Percentiles rank a stretch among this genome's conserved stretches.
phyloP scores from a whole-genome alignment of 2,797 vertebrate species.

The Arrhamphus sclerolepis region DNA sequence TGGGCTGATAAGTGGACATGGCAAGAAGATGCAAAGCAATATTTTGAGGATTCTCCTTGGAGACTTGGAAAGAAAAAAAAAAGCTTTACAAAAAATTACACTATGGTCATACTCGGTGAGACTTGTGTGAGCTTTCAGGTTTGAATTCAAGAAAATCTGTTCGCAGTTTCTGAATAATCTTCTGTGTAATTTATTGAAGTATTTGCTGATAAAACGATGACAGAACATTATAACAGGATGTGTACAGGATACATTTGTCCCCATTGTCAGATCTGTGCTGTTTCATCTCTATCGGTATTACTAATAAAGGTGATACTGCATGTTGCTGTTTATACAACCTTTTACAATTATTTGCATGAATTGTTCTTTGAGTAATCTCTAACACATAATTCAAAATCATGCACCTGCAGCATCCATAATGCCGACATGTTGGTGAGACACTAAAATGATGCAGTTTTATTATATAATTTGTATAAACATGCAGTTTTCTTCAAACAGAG shows the following conservation, averaged over 20 bases:
- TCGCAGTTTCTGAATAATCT: background rate
- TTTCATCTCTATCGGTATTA: constrained; percentile 13
- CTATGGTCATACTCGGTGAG: background rate
- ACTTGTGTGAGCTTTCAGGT: background rate
- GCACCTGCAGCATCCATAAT: background rate
- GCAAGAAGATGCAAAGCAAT: background rate
- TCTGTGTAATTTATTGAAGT: constrained; percentile 3
- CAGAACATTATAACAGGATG: too few relatives aligned
- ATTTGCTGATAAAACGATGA: background rate
- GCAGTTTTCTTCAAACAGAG: background rate
- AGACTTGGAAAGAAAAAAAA: background rate
- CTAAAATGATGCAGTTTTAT: background rate
- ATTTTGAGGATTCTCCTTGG: background rate
- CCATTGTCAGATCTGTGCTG: background rate
- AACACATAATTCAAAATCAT: background rate
- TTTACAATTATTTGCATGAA: constrained; percentile 16
- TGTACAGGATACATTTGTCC: background rate
- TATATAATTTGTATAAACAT: background rate
- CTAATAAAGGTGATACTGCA: constrained; percentile 33
- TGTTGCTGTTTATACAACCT: constrained; percentile 24
- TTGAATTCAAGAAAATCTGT: too few relatives aligned
- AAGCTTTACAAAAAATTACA: constrained; percentile 5
- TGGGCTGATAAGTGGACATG: constrained; percentile 1
- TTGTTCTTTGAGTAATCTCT: background rate
- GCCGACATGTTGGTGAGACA: background rate